Evolutionary conservation across 2,888 invertebrate genomes (phyloP).

Genomic region (Epinotia demarniana): DNA sequence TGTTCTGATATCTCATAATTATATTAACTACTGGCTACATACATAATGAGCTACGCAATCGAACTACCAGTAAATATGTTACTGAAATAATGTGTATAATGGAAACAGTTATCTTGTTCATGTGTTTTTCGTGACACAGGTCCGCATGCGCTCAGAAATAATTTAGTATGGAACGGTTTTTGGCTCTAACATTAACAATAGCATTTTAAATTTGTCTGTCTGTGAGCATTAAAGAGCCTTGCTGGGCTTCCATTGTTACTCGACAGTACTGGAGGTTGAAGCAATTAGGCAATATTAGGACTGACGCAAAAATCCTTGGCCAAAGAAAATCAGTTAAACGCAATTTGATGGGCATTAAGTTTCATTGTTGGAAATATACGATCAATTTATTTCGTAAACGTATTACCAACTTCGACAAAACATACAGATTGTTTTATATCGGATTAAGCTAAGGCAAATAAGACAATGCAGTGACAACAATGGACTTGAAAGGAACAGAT

Average conservation of each 20-base stretch:
- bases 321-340: conserved; percentile 47
- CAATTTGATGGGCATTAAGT: conserved; percentile 49
- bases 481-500: conserved; percentile 56
- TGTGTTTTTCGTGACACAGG: not conserved
- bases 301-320: conserved; percentile 69
- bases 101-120: not conserved
- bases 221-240: conserved; percentile 67
- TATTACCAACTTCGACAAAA: conserved; percentile 13
- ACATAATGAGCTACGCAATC: too few species aligned
- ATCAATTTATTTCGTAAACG: conserved; percentile 37
- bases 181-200: conserved; percentile 66
- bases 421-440: conserved; percentile 22
- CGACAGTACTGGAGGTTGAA: conserved; percentile 66
- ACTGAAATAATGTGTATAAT: not conserved
- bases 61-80: too few species aligned
- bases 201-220: conserved; percentile 63
- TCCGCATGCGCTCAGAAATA: not conserved
- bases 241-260: conserved; percentile 67
- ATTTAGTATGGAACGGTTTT: conserved; percentile 68
- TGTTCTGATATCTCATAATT: too few species aligned
- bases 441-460: conserved; percentile 25
- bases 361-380: conserved; percentile 36
- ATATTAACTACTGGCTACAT: too few species aligned
- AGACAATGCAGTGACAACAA: conserved; percentile 52
- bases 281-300: conserved; percentile 75